Base-by-base conservation (phyloP, 37 sponge, comb jelly and placozoan species). In the Bolinopsis microptera region DNA sequence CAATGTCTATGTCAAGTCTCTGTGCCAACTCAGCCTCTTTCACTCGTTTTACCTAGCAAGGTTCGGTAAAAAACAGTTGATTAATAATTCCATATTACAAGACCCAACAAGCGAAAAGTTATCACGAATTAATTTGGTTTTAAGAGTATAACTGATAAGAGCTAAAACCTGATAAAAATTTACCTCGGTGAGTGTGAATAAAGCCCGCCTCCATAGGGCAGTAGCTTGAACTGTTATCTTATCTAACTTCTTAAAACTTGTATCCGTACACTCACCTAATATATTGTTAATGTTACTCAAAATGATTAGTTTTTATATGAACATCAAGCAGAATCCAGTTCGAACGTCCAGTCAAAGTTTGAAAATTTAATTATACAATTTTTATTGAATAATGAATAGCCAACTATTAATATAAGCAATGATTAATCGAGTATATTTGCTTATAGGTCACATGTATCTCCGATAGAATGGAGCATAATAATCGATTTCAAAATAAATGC, bases 161-260 rank as follows among this genome's bases (percentile, higher is more conserved):
- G n/a, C n/a, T n/a, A n/a, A n/a, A n/a, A n/a, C n/a, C n/a, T n/a
- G n/a, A n/a, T n/a, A n/a, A n/a, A n/a, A 13, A 48, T 48, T 48
- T 48, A 94, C 68, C 67, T 96, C 95, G 0, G 83, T 75, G 76
- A 96, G 93, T 0, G 95, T 94, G n/a, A 93, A 74, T 61, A 97
- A 82, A 0, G 95, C 93, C 48, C 98, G 83, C 27, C 98, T 94
- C 96, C 96, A 96, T 48, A 96, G 92, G 93, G 96, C 95, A 0
- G 95, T 94, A 28, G 95, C 92, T 94, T 96, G 94, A 8, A 34
- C 61, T 5, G 90, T 40, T 41, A 41, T 41, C 90, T 41, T 86
- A 41, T 86, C 90, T 41, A 41, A 3, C 90, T 41, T 41, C 61
- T 24, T 40, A 18, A 86, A 34, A 13, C 38, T 41, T 22, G 27